A percentile compares a stretch with the other conserved stretches of the same genome.
Conservation (phyloP, 2,888 invertebrate species). For the Eilema sororculum region DNA sequence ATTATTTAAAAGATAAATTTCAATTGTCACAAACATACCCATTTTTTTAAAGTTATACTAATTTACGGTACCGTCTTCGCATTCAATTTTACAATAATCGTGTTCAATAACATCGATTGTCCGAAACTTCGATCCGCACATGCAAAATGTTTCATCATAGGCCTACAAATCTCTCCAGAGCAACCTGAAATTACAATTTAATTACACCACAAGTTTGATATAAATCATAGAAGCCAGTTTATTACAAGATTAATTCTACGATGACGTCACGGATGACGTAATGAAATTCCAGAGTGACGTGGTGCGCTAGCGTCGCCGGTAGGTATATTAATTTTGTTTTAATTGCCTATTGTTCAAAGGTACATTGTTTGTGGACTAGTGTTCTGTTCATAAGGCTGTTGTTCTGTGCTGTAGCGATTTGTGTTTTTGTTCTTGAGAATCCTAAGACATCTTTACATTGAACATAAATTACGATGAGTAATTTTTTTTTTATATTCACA, state of each 20-base stretch:
- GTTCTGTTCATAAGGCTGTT: constrained; percentile 9
- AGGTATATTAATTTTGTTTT: constrained; percentile 50
- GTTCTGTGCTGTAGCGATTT: neutral
- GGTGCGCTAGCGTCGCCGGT: constrained; percentile 36
- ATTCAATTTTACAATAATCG: too few species aligned
- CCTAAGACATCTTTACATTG: neutral
- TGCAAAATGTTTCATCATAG: too few species aligned
- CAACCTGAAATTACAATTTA: constrained; percentile 20
- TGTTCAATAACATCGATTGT: too few species aligned
- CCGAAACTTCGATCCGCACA: too few species aligned
- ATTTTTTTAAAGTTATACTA: too few species aligned
- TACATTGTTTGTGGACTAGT: constrained; percentile 11
- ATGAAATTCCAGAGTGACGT: constrained; percentile 48
- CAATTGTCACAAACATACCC: too few species aligned
- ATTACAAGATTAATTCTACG: constrained; percentile 45
- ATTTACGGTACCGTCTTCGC: too few species aligned
- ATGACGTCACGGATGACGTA: constrained; percentile 39
- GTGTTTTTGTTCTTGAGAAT: neutral
- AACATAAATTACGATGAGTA: too few species aligned
- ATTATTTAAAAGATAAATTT: too few species aligned
- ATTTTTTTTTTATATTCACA: neutral
- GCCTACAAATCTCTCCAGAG: neutral
- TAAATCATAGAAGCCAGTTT: constrained; percentile 46
- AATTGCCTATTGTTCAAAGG: constrained; percentile 39
- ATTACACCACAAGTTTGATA: constrained; percentile 38